Base-by-base conservation (phyloP, 92 coral and sea anemone genomes). In the Epizoanthus stellaris region DNA sequence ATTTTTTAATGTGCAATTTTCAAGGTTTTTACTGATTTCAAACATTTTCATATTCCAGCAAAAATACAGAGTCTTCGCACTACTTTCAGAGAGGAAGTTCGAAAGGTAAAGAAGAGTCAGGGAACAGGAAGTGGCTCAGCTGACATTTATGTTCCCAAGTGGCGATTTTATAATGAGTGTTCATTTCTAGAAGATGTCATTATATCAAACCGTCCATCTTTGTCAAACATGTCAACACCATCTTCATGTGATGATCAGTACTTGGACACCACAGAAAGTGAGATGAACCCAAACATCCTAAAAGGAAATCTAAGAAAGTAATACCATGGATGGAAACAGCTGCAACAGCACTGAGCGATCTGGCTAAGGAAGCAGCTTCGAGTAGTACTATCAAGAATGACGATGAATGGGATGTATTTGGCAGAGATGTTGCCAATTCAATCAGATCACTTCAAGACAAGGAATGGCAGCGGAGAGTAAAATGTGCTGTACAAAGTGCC, bases 331-430 rank as follows among this genome's bases (percentile, higher is more conserved):
- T 85, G 88, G 62, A 75, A 67, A 73, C 88, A 17, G 83, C 83
- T 59, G 76, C 85, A 69, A 53, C 63, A 53, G 86, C 90, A n/a
- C 86, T 88, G 67, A 85, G 52, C 64, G 83, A 89, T n/a, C 75
- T 89, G 65, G 92, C 86, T 3, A 76, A 80, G 40, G 72, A 71
- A 34, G 73, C 81, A 85, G 76, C 62, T 52, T 34, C 71, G 25
- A 72, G 34, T 43, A 40, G 45, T 40, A 40, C 45, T 40, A 40
- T 67, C 13, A 6, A 49, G 45, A 49, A 76, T 54, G 80, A 73
- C 85, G 92, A 89, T 89, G 89, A 89, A 80, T 89, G 92, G 92
- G 92, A 85, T 66, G 85, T 85, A 76, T 89, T 89, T 70, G 92
- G 89, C 12, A 89, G 60, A 67, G 92, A 89, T 85, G 87, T 89